Evolutionary conservation across 2,888 invertebrate genomes (phyloP), one percentile per base, ranked within the genome.

Genomic region (Blastobasis lacticolella): DNA sequence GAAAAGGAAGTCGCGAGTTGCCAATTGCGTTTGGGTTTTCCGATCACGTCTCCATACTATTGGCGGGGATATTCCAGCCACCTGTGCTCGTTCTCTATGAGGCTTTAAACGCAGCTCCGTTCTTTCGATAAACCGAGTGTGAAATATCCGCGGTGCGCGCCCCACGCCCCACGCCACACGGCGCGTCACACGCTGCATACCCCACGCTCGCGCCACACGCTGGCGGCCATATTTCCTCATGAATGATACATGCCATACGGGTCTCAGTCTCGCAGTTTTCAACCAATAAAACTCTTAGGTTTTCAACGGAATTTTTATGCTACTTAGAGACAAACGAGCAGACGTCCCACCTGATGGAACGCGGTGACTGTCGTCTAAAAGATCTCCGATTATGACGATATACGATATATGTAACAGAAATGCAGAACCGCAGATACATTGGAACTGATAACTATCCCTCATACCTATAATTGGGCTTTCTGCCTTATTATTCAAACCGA

Each of bases 1-100:
- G 82, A 83, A 81, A 75, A 85, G 82, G 80, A 82, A 80, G 79
- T 81, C 80, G 78, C 80, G 76, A 81, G 77, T 78, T 80, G 77
- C 76, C 81, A 79, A 81, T 81, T 74, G 78, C 76, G 64, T 79
- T 81, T 77, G 71, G 71, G 79, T 75, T 84, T 83, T 79, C 86
- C 76, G 83, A 83, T 85, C 85, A 86, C 85, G 86, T 85, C 83
- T 78, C 69, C 69, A 77, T 83, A 78, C 78, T 85, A 86, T 86
- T 84, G 84, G 83, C 78, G 79, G 70, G 81, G 83, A 81, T 86
- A 86, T 86, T 81, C 69, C 73, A 78, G 78, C 81, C 85, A 86
- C 85, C 85, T 87, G 87, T 78, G 85, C 81, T 71, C 79, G 73
- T 71, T 79, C 79, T 84, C 77, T 84, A 84, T 84, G 84, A 82